phyloP scores from a whole-genome alignment of 2,113 vertebrate species.

The Calyptommatus sinebrachiatus region DNA sequence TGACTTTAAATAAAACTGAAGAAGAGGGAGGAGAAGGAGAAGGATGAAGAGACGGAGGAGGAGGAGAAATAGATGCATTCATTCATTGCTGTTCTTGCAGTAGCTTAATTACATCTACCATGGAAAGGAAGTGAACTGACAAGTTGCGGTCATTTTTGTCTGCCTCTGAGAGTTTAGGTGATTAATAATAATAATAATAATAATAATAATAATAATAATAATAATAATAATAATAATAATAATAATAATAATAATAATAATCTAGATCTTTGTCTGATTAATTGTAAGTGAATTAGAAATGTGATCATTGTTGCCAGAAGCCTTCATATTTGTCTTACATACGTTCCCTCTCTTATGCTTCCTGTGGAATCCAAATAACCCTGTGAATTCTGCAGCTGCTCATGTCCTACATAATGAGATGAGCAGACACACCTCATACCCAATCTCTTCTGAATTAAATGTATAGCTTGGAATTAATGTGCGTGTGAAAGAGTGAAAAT shows the following conservation, averaged over 20 bases:
- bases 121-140: no score
- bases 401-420: not conserved
- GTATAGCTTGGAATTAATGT: not conserved
- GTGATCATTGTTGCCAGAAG: not conserved
- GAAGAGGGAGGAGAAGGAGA: no score
- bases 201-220: not conserved
- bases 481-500: not conserved
- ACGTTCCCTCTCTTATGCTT: fast-evolving
- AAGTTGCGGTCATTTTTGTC: no score
- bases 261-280: not conserved
- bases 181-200: not conserved
- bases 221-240: not conserved
- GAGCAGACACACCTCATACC: constrained; percentile 11
- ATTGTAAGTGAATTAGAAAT: no score
- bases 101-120: no score
- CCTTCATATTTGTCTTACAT: not conserved
- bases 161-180: not conserved
- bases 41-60: no score
- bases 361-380: not conserved
- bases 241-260: not conserved
- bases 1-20: no score
- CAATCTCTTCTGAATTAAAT: not conserved
- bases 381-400: not conserved
- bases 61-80: no score
- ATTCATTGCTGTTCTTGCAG: no score